phyloP scores from a whole-genome alignment of 2,888 invertebrate genomes.

The Agrochola macilenta region DNA sequence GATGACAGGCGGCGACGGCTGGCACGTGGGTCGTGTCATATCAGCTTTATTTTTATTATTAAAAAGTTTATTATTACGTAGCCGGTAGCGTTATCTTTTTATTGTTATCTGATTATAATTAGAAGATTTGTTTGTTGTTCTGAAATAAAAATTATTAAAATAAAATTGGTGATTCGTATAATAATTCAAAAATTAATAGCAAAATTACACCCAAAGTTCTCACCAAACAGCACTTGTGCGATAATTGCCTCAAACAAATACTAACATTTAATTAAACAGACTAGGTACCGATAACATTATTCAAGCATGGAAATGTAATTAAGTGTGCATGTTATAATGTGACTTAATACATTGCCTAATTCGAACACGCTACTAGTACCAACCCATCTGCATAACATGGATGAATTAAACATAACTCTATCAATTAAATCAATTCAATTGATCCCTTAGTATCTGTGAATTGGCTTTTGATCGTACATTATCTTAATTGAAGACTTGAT shows the following conservation, averaged over 20 bases:
- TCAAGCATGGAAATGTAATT: conserved; percentile 43
- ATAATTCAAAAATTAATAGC: background rate
- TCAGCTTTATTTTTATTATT: conserved; percentile 79
- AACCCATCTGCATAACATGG: conserved; percentile 36
- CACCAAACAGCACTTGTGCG: no score
- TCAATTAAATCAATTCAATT: conserved; percentile 33
- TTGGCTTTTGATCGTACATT: conserved; percentile 2
- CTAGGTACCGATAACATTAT: conserved; percentile 34
- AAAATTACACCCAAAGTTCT: background rate
- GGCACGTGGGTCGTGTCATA: conserved; percentile 84
- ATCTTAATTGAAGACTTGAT: background rate
- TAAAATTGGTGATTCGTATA: background rate
- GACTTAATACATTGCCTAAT: conserved; percentile 42
- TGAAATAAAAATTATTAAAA: background rate
- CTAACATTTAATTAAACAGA: conserved; percentile 1
- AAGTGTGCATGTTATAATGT: conserved; percentile 38
- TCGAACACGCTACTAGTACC: conserved; percentile 6
- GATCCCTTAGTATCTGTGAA: conserved; percentile 10
- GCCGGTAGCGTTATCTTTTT: conserved; percentile 45
- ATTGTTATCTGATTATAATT: conserved; percentile 29
- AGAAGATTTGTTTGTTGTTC: conserved; percentile 4
- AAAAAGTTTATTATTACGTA: conserved; percentile 67
- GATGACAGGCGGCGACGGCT: conserved; percentile 81
- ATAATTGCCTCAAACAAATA: background rate
- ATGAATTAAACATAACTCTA: conserved; percentile 45